Evolutionary conservation across 2,113 vertebrate species (phyloP).

Genomic region (human (Homo sapiens)): GRCh38 chr5:131498001-131498500

Average conservation of each 20-base stretch:
- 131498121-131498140: not conserved
- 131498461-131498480: slow-evolving; percentile 96
- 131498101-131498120: slow-evolving; percentile 1
- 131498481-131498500: slow-evolving; percentile 94
- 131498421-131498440: slow-evolving; percentile 64
- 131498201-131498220: not conserved
- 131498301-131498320: not conserved
- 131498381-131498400: slow-evolving; percentile 28
- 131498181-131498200: not conserved
- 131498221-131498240: not conserved
- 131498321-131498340: not conserved
- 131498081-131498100: slow-evolving; percentile 6
- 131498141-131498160: slow-evolving; percentile 5
- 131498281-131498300: not conserved
- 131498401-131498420: slow-evolving; percentile 46
- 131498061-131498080: not conserved
- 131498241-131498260: not conserved
- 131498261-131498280: not conserved
- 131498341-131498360: slow-evolving; percentile 16
- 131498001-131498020: slow-evolving; percentile 5
- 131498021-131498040: slow-evolving; percentile 29
- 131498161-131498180: not conserved
- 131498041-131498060: slow-evolving; percentile 7
- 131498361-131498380: not conserved
- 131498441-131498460: slow-evolving; percentile 96